Evolutionary conservation across 1,140 invertebrate genomes (phyloP), one percentile per base, ranked within the genome.

Genomic region (Trichomalopsis sarcophagae): DNA sequence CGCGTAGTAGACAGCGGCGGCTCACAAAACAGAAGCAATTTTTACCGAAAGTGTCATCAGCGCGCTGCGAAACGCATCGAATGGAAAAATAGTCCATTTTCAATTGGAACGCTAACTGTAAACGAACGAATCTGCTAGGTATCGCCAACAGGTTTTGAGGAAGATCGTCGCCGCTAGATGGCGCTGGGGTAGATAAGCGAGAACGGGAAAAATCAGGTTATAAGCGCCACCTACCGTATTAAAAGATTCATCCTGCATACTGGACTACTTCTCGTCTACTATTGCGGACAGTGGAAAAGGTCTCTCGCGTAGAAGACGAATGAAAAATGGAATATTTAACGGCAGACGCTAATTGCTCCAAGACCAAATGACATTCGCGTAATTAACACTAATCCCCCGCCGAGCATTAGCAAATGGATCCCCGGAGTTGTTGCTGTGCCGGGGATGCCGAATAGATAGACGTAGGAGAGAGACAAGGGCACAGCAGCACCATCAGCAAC

Each of bases 401-500:
- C 69, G 66, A 75, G 84, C 74, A 85, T 85, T 85, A 85, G 84
- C 80, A 82, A 85, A 85, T 85, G 84, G 84, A 85, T 85, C 79
- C 78, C 84, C 62, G 71, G 79, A 76, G 62, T 11, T 30, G 50
- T 5, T 36, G n/a, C 66, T 47, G 69, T 50, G 33, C 6, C 0
- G 30, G 47, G 71, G 30, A 33, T 44, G 27, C 30, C 68, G 36
- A 14, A 75, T 62, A 33, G 76, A 73, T 33, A 47, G 10, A 23
- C 21, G 36, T 36, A 40, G 68, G 11, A 36, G 33, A 3, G 33
- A 78, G 68, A 23, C 27, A 11, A 30, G 69, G 27, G 23, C 69
- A 73, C 5, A 73, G 33, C 33, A 27, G 27, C 27, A 27, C 27
- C 27, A 27, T 1, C 27, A 36, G 33, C 33, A 36, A 36, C 5